These are phyloP conservation scores for Aphis gossypii DNA, from an alignment of 1,140 invertebrate species.

Conservation along the genomic window DNA sequence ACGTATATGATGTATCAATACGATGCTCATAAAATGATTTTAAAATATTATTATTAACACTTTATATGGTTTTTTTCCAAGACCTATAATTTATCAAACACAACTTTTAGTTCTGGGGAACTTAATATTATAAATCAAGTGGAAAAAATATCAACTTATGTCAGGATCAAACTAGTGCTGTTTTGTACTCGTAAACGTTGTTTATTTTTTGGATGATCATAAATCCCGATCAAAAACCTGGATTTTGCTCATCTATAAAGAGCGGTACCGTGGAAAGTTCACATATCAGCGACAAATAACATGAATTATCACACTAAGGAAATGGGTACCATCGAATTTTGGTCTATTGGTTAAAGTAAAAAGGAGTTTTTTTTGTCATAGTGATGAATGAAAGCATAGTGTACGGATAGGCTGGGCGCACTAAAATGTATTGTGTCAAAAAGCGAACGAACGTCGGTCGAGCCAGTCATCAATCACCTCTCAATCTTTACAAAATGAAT, in stretches of 20 bases:
- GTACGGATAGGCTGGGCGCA: not conserved
- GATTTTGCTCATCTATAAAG: not conserved
- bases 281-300: constrained; percentile 35
- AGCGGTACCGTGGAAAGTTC: not conserved
- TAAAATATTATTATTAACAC: constrained; percentile 1
- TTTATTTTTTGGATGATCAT: constrained; percentile 24
- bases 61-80: not conserved
- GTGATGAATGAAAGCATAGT: constrained; percentile 45
- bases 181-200: constrained; percentile 14
- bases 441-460: constrained; percentile 27
- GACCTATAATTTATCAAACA: not conserved
- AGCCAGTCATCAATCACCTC: constrained; percentile 49
- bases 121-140: constrained; percentile 19
- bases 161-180: not conserved
- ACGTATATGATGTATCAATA: not conserved
- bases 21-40: not conserved
- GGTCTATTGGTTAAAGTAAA: constrained; percentile 5
- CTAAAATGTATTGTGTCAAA: constrained; percentile 54
- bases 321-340: not conserved
- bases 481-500: constrained; percentile 58
- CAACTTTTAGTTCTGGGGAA: not conserved
- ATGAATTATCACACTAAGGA: constrained; percentile 11
- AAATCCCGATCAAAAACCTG: constrained; percentile 30
- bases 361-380: not conserved
- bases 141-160: not conserved